A percentile compares a stretch with the other conserved stretches of the same genome.
phyloP scores from a whole-genome alignment of 2,888 invertebrate genomes.

The Acanthopleura granulata region DNA sequence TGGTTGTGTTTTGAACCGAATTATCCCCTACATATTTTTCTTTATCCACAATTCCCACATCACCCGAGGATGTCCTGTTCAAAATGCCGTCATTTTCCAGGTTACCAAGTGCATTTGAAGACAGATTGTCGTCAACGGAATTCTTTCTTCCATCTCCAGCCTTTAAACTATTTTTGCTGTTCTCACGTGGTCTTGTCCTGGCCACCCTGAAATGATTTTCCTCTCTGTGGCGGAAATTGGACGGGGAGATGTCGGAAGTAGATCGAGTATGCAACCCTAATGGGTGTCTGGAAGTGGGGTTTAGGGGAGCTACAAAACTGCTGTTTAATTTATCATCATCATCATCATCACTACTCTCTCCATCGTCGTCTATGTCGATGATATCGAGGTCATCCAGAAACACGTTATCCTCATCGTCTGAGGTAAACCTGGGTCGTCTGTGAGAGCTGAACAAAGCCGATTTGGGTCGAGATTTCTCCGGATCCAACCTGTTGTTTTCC shows the following conservation, averaged over 20 bases:
- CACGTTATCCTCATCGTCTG: neutral
- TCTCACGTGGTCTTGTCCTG: too few relatives aligned
- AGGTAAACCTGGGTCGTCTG: neutral
- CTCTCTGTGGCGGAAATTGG: neutral
- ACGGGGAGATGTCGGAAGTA: neutral
- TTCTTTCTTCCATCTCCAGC: too few relatives aligned
- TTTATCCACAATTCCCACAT: too few relatives aligned
- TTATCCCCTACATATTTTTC: too few relatives aligned
- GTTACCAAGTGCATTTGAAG: too few relatives aligned
- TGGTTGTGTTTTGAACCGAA: too few relatives aligned
- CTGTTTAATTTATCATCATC: neutral
- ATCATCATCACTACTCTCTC: neutral
- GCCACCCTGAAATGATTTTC: too few relatives aligned
- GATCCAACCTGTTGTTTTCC: neutral
- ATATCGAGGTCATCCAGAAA: neutral
- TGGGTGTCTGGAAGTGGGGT: neutral
- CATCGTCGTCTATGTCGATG: neutral
- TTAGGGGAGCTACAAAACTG: neutral
- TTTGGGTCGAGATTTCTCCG: constrained; percentile 4
- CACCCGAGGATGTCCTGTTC: too few relatives aligned
- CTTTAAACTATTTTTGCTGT: too few relatives aligned
- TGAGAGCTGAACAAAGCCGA: neutral
- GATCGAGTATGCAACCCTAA: neutral
- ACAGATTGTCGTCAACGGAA: too few relatives aligned
- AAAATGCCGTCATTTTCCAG: too few relatives aligned